Percentiles rank a stretch among this genome's conserved stretches.
Conservation (phyloP, 2,113 vertebrate species). For the Pelmatolapia mariae region DNA sequence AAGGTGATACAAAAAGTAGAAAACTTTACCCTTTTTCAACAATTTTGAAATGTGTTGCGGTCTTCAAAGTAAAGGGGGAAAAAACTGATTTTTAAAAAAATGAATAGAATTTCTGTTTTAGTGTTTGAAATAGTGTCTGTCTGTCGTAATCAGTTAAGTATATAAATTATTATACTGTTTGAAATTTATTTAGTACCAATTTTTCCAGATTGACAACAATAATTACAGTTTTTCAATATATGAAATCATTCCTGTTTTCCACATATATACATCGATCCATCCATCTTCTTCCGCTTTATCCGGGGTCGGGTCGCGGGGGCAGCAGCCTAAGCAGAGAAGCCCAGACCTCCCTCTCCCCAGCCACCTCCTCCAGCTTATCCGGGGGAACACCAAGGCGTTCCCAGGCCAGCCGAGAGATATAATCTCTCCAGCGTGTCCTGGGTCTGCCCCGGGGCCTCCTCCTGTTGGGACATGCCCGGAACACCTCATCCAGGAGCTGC, state of each 20-base stretch:
- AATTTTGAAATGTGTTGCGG: background rate
- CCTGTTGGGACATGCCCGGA: no score
- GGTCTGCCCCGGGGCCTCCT: no score
- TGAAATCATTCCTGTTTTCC: background rate
- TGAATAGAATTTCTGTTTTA: background rate
- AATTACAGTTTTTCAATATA: background rate
- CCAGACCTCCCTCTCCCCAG: no score
- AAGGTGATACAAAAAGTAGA: background rate
- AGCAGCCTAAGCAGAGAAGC: no score
- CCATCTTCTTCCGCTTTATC: no score
- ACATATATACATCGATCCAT: background rate
- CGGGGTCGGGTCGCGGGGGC: no score
- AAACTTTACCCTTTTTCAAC: background rate
- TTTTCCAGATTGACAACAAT: background rate
- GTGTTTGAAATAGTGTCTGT: background rate
- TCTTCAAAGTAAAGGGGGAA: rapidly evolving
- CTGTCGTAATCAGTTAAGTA: background rate
- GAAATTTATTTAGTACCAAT: background rate
- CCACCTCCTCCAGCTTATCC: no score
- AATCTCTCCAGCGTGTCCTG: no score
- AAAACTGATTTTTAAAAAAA: rapidly evolving
- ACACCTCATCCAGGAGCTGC: no score
- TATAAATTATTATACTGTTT: background rate
- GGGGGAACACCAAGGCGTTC: no score
- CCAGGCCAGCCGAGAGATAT: no score